Evolutionary conservation across 2,888 invertebrate species (phyloP), one percentile per base, ranked within the genome.

Genomic region (Polymixis lichenea): DNA sequence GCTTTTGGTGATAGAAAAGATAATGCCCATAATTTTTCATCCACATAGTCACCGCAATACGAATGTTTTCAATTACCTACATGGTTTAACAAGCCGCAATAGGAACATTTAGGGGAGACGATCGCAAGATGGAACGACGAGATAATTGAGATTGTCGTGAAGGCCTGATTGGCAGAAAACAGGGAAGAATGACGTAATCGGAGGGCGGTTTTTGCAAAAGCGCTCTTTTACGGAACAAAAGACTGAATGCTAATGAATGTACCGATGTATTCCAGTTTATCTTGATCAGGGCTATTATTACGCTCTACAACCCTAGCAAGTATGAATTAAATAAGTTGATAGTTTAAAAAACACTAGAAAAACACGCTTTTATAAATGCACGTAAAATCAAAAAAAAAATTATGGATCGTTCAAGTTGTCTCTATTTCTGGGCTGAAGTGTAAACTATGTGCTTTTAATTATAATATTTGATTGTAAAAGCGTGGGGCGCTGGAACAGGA

Each of bases 121-220:
- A 43, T 17, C 7, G 28, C 22, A 53, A 32, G 43, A 60, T 43
- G 5, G 28, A 8, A 43, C 49, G 25, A 55, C n/a, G n/a, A 71
- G 38, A n/a, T 38, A 49, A 49, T 77, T 61, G 28, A 11, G 19
- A 43, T 51, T 28, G 28, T 72, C 22, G 51, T 22, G 6, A 17
- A 6, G n/a, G 19, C 17, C 46, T 46, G 53, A 75, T 69, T 25
- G 53, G 32, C 49, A 55, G 77, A 32, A 51, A 67, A 51, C 25
- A 32, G 15, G 11, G 19, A 49, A 28, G 15, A 61, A 55, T 62
- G 19, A 78, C 51, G 43, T 51, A 51, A 67, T 28, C 28, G 11
- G 11, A 13, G 43, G 43, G 25, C 5, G 28, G 70, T 8, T n/a
- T 43, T 22, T 11, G 22, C 22, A 25, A 65, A 65, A 46, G 11